These are phyloP conservation scores for Myathropa florea DNA, from an alignment of 2,888 invertebrate species.

Conservation along the genomic window DNA sequence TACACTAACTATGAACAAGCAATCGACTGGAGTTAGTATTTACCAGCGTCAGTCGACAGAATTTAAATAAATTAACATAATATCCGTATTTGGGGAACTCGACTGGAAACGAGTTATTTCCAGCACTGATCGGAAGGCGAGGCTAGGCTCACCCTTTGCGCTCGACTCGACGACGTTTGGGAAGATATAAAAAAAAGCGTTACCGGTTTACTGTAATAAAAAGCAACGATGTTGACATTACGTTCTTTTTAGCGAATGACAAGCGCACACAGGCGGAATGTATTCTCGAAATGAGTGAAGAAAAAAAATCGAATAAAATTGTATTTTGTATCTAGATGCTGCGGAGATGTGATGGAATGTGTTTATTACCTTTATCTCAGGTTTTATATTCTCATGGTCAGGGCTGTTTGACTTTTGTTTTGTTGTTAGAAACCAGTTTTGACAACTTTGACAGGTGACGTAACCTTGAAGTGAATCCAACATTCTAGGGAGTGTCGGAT, in stretches of 20 bases:
- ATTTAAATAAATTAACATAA: conserved; percentile 51
- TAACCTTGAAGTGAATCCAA: background rate
- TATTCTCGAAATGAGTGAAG: background rate
- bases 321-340: background rate
- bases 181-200: background rate
- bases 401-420: background rate
- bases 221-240: background rate
- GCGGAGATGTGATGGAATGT: background rate
- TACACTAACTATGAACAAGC: conserved; percentile 1
- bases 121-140: conserved; percentile 11
- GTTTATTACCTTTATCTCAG: background rate
- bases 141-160: conserved; percentile 9
- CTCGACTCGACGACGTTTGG: background rate
- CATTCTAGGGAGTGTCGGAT: background rate
- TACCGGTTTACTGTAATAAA: conserved; percentile 19
- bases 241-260: background rate
- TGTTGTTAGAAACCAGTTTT: background rate
- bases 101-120: conserved; percentile 18
- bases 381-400: background rate
- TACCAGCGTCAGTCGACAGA: background rate
- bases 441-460: background rate
- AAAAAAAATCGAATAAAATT: background rate
- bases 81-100: conserved; percentile 28
- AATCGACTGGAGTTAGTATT: conserved; percentile 4
- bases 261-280: background rate